Conservation (phyloP, 2,797 vertebrate genomes). For the Eulemur albifrons region DNA sequence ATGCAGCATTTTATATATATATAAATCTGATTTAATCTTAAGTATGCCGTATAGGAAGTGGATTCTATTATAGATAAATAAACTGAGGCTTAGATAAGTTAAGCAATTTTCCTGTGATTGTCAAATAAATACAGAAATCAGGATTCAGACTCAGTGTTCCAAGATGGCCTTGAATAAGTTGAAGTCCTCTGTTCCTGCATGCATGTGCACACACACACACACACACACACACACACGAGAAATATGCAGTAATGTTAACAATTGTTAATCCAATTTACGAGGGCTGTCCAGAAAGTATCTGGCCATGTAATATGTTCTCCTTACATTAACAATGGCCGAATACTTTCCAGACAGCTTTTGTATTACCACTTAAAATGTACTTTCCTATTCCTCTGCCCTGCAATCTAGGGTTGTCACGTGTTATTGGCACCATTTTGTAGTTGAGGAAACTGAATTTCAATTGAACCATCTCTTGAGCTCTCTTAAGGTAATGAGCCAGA, state of each 20-base stretch:
- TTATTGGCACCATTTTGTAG: neutral
- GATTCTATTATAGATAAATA: neutral
- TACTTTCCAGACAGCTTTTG: too few species aligned
- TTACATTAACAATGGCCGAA: too few species aligned
- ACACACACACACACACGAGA: rapidly evolving
- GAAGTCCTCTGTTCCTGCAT: neutral
- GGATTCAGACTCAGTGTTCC: neutral
- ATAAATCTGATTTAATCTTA: neutral
- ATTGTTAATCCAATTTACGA: neutral
- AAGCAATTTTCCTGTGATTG: neutral
- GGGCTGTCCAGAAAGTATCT: too few species aligned
- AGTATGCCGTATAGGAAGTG: neutral
- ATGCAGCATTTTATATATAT: neutral
- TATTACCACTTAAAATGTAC: neutral
- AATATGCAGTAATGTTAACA: neutral
- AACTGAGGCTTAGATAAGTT: neutral
- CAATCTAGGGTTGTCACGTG: neutral
- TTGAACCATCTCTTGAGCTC: neutral
- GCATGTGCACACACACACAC: too few species aligned
- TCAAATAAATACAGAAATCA: neutral
- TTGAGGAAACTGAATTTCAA: conserved; percentile 4
- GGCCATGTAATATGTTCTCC: too few species aligned
- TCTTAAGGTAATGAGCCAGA: neutral
- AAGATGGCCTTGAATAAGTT: neutral
- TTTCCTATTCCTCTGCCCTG: neutral